A percentile compares a stretch with the other conserved stretches of the same genome.
phyloP scores from a whole-genome alignment of 2,113 vertebrate genomes.

The Dipodomys ordii region DNA sequence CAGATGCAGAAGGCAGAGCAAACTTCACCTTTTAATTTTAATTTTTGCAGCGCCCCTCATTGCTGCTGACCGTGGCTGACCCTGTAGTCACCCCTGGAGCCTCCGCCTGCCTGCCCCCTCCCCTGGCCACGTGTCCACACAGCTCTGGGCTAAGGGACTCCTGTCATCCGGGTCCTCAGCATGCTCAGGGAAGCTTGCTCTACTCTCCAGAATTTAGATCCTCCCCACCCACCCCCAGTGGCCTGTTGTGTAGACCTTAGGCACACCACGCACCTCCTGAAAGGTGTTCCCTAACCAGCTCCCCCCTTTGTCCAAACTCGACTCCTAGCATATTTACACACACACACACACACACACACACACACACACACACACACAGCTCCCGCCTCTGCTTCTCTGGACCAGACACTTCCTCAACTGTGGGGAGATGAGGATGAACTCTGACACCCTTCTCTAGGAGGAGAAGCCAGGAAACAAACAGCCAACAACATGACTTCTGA shows the following conservation, averaged over 20 bases:
- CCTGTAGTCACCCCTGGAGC: not conserved
- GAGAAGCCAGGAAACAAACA: not conserved
- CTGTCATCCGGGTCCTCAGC: too few species aligned
- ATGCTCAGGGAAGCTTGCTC: not conserved
- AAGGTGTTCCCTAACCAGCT: not conserved
- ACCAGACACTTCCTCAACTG: too few species aligned
- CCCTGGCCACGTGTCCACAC: accelerated
- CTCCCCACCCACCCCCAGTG: too few species aligned
- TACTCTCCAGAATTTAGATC: not conserved
- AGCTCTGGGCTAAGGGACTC: too few species aligned
- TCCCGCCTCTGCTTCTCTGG: not conserved
- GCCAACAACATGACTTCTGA: not conserved
- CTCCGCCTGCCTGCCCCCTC: accelerated
- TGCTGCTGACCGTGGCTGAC: not conserved
- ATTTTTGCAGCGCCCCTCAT: not conserved
- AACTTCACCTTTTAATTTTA: not conserved
- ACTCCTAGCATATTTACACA: not conserved
- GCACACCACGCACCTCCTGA: not conserved
- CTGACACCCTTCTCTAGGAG: not conserved
- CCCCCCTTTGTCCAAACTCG: not conserved
- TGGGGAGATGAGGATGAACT: not conserved
- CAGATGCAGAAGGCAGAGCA: not conserved
- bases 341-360: too few species aligned
- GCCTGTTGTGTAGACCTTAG: not conserved
- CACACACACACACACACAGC: too few species aligned